Base-by-base conservation (phyloP, 2,113 vertebrate species). In the Microtus richardsoni region DNA sequence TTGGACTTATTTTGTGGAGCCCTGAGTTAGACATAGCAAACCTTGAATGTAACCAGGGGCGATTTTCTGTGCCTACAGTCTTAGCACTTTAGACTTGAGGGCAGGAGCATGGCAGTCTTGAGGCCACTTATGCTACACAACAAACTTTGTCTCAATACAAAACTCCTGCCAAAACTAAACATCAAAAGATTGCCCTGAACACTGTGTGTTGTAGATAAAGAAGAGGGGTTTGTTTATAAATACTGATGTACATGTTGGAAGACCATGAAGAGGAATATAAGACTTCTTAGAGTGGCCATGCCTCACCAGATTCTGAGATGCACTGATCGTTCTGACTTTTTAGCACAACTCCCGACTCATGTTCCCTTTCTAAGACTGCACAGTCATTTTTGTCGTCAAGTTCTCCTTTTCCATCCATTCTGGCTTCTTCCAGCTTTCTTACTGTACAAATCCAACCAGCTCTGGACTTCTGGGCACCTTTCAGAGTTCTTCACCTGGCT, bases 21-120 rank as follows among this genome's bases (percentile, higher is more conserved):
- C 5, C 47, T 74, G 26, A 70, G 60, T 89, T 78, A 94, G 52
- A 78, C 70, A 83, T 19, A 71, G 49, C 85, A 96, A 91, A 62
- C 73, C 39, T 62, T 79, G 77, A 21, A 33, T 26, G 41, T 78
- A 22, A 14, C 30, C 58, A n/a, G 21, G 54, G 73, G 30, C 47
- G 77, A 30, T 66, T 44, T 44, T 21, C 21, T 9, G 10, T 62
- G 13, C 21, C 33, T 89, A 44, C 12, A 78, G 24, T 64, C n/a
- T 33, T 39, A 47, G 39, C 41, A 78, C 19, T 22, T n/a, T 47
- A 13, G 33, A 16, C 30, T 41, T 14, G 21, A 44, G 4, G 41
- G 14, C 17, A 75, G 54, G 12, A 90, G 33, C 44, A 52, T 11
- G 12, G 60, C 5, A 9, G 11, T 41, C 36, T 52, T 26, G 58